A percentile compares a stretch with the other conserved stretches of the same genome.
Evolutionary conservation across 2,797 vertebrate genomes (phyloP).

Genomic region (Cuculus canorus): DNA sequence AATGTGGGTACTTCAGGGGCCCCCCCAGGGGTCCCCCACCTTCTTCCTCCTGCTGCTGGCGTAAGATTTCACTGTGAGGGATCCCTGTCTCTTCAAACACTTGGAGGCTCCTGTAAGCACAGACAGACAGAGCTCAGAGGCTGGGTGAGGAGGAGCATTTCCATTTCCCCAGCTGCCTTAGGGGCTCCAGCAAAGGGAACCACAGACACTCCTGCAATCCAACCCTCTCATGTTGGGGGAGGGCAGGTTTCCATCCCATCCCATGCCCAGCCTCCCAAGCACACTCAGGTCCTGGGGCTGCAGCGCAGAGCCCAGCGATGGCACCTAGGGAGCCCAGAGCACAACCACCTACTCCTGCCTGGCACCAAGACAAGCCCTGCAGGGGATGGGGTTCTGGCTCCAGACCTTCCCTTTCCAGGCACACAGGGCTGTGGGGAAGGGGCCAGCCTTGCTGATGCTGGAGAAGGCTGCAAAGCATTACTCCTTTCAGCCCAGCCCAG

Average conservation of each 20-base stretch:
- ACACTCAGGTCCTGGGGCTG: slow-evolving; percentile 6
- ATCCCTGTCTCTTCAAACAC: slow-evolving; percentile 89
- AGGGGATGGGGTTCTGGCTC: slow-evolving; percentile 13
- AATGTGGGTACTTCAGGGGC: slow-evolving; percentile 86
- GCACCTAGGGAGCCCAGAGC: background rate
- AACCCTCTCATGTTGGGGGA: background rate
- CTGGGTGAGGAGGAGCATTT: background rate
- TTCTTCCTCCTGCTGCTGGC: slow-evolving; percentile 85
- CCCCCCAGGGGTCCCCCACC: slow-evolving; percentile 90
- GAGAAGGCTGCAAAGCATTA: background rate
- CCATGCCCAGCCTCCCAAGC: background rate
- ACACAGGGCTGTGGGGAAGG: background rate
- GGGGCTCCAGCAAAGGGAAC: background rate
- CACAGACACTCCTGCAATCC: background rate
- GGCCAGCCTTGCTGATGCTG: background rate
- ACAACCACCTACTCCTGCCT: slow-evolving; percentile 41
- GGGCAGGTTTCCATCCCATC: background rate
- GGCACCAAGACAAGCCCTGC: background rate
- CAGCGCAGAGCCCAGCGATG: background rate
- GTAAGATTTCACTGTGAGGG: slow-evolving; percentile 88
- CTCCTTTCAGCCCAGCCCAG: background rate
- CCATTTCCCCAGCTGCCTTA: background rate
- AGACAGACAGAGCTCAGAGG: slow-evolving; percentile 28
- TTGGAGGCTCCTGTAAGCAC: slow-evolving; percentile 89
- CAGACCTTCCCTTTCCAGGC: slow-evolving; percentile 11